These are phyloP conservation scores for Neotoma lepida DNA, from an alignment of 2,113 vertebrate species.

Conservation along the genomic window DNA sequence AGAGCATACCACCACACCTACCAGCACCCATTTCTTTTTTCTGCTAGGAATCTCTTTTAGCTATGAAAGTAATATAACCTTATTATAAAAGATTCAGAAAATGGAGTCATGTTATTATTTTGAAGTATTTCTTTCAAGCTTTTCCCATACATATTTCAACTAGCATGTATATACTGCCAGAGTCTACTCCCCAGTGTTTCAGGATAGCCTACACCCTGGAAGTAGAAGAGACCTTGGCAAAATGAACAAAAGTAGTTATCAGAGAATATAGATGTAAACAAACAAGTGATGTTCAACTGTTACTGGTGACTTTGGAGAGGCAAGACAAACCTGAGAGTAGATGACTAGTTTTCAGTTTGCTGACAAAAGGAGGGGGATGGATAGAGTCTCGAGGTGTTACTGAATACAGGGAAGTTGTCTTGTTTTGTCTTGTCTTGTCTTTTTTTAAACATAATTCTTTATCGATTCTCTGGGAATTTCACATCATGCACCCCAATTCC, in stretches of 20 bases:
- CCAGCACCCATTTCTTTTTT: not conserved
- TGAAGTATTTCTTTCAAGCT: not conserved
- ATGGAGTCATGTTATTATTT: slow-evolving; percentile 38
- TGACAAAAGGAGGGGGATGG: slow-evolving; percentile 10
- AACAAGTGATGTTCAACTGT: slow-evolving; percentile 24
- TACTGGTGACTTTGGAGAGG: not conserved
- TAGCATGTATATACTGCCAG: not conserved
- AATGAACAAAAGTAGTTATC: slow-evolving; percentile 5
- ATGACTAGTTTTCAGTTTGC: not conserved
- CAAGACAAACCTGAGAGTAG: not conserved
- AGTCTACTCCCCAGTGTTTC: slow-evolving; percentile 13
- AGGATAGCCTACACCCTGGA: not conserved
- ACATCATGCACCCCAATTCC: not conserved
- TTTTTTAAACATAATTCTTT: not conserved
- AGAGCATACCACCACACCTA: not conserved
- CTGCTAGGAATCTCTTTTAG: slow-evolving; percentile 29
- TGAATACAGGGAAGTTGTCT: not conserved
- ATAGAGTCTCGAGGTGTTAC: slow-evolving; percentile 25
- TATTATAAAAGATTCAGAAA: slow-evolving; percentile 11
- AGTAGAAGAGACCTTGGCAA: slow-evolving; percentile 25
- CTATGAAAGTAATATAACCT: slow-evolving; percentile 15
- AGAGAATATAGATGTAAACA: slow-evolving; percentile 9
- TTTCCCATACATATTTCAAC: slow-evolving; percentile 7
- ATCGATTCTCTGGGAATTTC: not conserved
- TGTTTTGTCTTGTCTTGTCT: not conserved